Conservation (phyloP, 2,797 vertebrate genomes). For the Rhadinocentrus ornatus region DNA sequence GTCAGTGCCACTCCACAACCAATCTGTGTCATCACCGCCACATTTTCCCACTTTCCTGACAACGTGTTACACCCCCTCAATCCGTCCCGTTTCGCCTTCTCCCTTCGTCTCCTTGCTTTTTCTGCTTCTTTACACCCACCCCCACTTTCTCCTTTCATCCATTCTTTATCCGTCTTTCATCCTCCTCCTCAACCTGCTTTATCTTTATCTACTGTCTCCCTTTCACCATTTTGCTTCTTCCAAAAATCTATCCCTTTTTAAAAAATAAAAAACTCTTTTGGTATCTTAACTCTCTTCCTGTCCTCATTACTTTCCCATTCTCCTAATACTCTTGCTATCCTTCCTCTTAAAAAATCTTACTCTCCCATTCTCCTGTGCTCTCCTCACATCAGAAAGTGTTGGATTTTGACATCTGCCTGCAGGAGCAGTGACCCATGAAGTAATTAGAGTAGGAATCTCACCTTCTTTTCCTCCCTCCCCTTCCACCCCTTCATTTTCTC, state of each 20-base stretch:
- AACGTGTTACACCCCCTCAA: slow-evolving; percentile 58
- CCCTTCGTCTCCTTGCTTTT: slow-evolving; percentile 18
- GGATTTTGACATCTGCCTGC: slow-evolving; percentile 89
- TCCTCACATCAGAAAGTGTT: slow-evolving; percentile 85
- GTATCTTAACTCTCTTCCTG: slow-evolving; percentile 53
- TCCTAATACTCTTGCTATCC: slow-evolving; percentile 32
- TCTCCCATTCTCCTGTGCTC: slow-evolving; percentile 57
- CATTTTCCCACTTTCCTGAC: slow-evolving; percentile 63
- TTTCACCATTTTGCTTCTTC: slow-evolving; percentile 44
- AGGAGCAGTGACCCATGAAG: slow-evolving; percentile 91
- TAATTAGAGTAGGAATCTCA: slow-evolving; percentile 94
- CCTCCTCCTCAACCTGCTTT: slow-evolving; percentile 49
- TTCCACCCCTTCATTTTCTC: slow-evolving; percentile 63
- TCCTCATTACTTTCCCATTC: slow-evolving; percentile 58
- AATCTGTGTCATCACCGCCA: slow-evolving; percentile 71
- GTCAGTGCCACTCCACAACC: slow-evolving; percentile 71
- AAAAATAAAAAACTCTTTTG: background rate
- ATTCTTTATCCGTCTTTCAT: slow-evolving; percentile 43
- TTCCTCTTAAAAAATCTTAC: slow-evolving; percentile 44
- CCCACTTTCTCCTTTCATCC: slow-evolving; percentile 49
- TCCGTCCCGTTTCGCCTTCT: slow-evolving; percentile 24
- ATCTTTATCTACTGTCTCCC: slow-evolving; percentile 56
- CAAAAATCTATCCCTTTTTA: slow-evolving; percentile 30
- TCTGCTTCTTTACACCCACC: slow-evolving; percentile 37
- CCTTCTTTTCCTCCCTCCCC: slow-evolving; percentile 72